Evolutionary conservation across 37 sponge, comb jelly and placozoan genomes (phyloP), one percentile per base, ranked within the genome.

Genomic region (Chondrosia reniformis): DNA sequence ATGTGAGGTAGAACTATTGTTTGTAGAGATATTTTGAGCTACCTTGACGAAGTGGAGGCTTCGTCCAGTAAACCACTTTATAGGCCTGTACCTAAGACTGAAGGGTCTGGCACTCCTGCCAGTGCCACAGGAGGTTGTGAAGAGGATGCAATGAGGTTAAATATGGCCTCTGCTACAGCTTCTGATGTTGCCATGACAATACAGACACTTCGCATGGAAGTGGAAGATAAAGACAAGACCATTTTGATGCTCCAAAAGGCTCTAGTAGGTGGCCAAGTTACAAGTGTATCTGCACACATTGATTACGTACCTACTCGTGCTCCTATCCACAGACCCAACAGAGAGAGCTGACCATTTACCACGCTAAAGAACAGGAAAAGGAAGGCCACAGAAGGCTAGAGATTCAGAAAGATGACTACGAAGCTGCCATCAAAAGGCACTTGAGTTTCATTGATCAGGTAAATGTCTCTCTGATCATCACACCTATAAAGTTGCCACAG

Each of bases 371-470:
- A 62, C 85, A 89, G 86, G 93, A 91, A 84, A 89, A 89, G 81
- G 92, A 91, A 24, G 84, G 84, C 21, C 80, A 92, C 79, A 82
- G 84, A 80, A 87, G 89, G 54, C 80, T 92, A 62, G 88, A 77
- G 42, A 73, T 85, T 24, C 91, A 89, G 90, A 89, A 75, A 61
- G 55, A 85, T 37, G 95, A 94, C 63, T 92, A 96, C 58, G 97
- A 96, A 59, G 45, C 89, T 12, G 81, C 91, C 3, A 83, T 96
- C 31, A 84, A 96, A 80, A 69, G 97, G 40, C 93, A 92, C 33
- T 81, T 88, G 63, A 77, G 82, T 37, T 92, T 96, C 75, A 96
- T 96, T 76, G 97, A 96, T 78, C 97, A 96, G 81, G 92, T 91
- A n/a, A n/a, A n/a, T n/a, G n/a, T n/a, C n/a, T n/a, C n/a, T n/a